These are phyloP conservation scores for Zaprionus ornatus DNA, from an alignment of 1,140 invertebrate genomes.

Conservation along the genomic window DNA sequence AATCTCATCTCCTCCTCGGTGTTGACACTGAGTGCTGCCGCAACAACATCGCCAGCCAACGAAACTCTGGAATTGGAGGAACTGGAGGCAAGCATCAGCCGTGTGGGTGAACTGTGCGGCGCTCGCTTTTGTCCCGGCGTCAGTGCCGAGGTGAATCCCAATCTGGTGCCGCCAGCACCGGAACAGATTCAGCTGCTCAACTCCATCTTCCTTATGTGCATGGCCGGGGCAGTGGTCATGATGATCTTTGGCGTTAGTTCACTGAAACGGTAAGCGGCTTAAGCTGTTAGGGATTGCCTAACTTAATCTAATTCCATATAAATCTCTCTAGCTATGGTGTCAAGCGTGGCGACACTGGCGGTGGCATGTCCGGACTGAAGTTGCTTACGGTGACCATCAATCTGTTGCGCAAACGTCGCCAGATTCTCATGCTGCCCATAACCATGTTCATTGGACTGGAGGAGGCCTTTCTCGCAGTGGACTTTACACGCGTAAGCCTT, in stretches of 20 bases:
- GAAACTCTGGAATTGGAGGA: slow-evolving; percentile 29
- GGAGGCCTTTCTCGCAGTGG: slow-evolving; percentile 95
- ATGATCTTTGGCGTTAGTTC: slow-evolving; percentile 93
- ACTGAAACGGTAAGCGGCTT: slow-evolving; percentile 87
- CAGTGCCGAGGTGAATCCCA: slow-evolving; percentile 86
- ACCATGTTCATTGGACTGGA: slow-evolving; percentile 97
- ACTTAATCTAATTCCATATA: neutral
- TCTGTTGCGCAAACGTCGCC: slow-evolving; percentile 90
- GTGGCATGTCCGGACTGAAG: slow-evolving; percentile 85
- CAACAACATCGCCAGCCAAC: slow-evolving; percentile 33
- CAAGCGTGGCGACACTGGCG: slow-evolving; percentile 66
- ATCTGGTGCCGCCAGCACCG: slow-evolving; percentile 88
- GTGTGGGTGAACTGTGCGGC: slow-evolving; percentile 87
- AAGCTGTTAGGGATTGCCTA: neutral
- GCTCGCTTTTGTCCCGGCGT: slow-evolving; percentile 89
- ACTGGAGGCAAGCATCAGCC: slow-evolving; percentile 42
- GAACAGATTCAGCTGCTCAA: slow-evolving; percentile 91
- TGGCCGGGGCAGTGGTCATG: slow-evolving; percentile 89
- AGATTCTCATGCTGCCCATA: slow-evolving; percentile 94
- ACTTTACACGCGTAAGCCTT: slow-evolving; percentile 91
- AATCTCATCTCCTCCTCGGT: slow-evolving; percentile 94
- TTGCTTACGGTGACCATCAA: slow-evolving; percentile 91
- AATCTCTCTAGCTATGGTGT: slow-evolving; percentile 66
- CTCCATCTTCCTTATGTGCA: slow-evolving; percentile 93
- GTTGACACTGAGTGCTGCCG: slow-evolving; percentile 57